phyloP scores from a whole-genome alignment of 2,888 invertebrate genomes.

The Drosophila incognita region DNA sequence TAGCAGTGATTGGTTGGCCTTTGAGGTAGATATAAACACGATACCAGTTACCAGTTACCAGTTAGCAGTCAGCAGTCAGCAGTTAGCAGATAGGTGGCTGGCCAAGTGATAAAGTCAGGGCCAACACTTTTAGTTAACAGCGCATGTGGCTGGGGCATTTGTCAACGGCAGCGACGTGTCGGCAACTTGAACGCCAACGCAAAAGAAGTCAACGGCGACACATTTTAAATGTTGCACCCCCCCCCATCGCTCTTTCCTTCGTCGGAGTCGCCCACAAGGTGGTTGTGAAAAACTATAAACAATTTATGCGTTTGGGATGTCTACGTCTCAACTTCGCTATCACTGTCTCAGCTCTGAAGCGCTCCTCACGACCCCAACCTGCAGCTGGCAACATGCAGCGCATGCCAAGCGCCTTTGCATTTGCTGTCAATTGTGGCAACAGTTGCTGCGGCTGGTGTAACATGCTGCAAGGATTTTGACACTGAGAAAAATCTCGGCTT shows the following conservation, averaged over 20 bases:
- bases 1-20: conserved; percentile 64
- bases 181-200: conserved; percentile 77
- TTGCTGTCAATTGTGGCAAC: conserved; percentile 69
- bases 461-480: conserved; percentile 25
- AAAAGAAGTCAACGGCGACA: conserved; percentile 49
- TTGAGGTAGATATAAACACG: conserved; percentile 57
- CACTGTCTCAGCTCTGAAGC: conserved; percentile 1
- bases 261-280: conserved; percentile 41
- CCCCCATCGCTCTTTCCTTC: conserved; percentile 5
- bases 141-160: conserved; percentile 75
- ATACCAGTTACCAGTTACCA: conserved; percentile 29
- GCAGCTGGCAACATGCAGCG: conserved; percentile 59
- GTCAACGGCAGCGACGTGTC: conserved; percentile 73
- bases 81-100: conserved; percentile 42
- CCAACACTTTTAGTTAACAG: conserved; percentile 73
- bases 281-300: conserved; percentile 65
- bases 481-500: neutral
- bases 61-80: conserved; percentile 12
- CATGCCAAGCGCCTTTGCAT: conserved; percentile 77
- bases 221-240: conserved; percentile 48
- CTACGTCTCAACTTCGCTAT: conserved; percentile 18
- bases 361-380: neutral
- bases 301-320: conserved; percentile 78
- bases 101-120: conserved; percentile 47
- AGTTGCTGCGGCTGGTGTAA: conserved; percentile 27